Conservation (phyloP, 2,888 invertebrate genomes). For the Drosophila mayaguana region DNA sequence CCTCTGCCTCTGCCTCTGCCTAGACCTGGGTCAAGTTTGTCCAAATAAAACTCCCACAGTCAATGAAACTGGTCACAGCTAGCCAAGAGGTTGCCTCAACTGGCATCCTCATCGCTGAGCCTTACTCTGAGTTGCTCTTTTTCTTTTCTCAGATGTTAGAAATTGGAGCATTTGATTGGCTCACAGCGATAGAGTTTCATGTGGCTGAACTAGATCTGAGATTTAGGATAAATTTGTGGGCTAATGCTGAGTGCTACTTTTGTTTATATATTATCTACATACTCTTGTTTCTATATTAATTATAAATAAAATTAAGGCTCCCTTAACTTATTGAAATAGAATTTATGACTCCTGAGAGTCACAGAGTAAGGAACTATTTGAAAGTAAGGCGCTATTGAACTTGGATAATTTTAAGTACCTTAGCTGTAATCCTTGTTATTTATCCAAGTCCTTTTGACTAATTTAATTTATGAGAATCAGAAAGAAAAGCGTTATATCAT, state of each 20-base stretch:
- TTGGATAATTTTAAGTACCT: too few species aligned
- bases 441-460: neutral
- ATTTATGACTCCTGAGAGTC: neutral
- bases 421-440: neutral
- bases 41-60: constrained; percentile 44
- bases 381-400: too few species aligned
- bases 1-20: constrained; percentile 34
- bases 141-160: neutral
- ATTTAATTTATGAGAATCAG: neutral
- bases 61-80: constrained; percentile 43
- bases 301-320: neutral
- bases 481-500: neutral
- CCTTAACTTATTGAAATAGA: accelerated
- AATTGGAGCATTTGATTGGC: neutral
- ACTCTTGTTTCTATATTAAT: neutral
- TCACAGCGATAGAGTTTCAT: neutral
- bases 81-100: constrained; percentile 8
- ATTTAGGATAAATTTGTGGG: neutral
- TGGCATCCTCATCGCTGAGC: neutral
- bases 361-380: neutral
- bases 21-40: constrained; percentile 71
- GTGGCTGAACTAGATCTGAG: neutral
- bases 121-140: neutral
- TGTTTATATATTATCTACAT: neutral
- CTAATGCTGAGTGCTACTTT: neutral